These are phyloP conservation scores for Anneissia japonica DNA, from an alignment of 35 echinoderm and acorn worm genomes.

Conservation along the genomic window DNA sequence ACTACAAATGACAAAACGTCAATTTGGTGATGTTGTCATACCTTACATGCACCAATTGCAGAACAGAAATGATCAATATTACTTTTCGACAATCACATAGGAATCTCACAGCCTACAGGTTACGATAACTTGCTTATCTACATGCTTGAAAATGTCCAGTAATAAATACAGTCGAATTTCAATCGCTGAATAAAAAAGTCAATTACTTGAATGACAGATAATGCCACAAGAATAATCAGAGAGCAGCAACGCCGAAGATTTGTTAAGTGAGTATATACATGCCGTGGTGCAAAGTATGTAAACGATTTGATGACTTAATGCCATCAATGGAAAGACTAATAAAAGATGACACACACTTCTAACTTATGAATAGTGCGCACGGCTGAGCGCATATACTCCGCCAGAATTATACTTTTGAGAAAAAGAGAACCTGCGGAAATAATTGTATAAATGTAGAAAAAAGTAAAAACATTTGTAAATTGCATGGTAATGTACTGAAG, in stretches of 20 bases:
- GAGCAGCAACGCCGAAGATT: background rate
- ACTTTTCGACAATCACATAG: too few species aligned
- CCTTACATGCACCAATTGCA: too few species aligned
- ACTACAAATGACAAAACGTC: too few species aligned
- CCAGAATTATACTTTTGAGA: too few species aligned
- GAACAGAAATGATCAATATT: too few species aligned
- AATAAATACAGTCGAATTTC: background rate
- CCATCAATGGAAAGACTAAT: background rate
- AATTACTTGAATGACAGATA: background rate
- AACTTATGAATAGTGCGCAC: background rate
- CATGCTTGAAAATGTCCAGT: background rate
- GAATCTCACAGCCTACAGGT: too few species aligned
- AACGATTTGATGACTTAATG: background rate
- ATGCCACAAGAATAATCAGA: background rate
- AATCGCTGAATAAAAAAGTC: background rate
- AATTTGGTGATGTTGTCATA: too few species aligned
- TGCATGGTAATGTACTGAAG: too few species aligned
- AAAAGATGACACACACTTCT: background rate
- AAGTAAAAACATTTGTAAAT: too few species aligned
- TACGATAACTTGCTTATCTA: background rate
- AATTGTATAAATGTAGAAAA: too few species aligned
- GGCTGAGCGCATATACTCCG: too few species aligned
- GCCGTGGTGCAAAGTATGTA: background rate
- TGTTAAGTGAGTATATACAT: background rate
- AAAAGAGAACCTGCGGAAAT: too few species aligned